Base-by-base conservation (phyloP, 2,888 invertebrate genomes). In the Machimus rusticus region DNA sequence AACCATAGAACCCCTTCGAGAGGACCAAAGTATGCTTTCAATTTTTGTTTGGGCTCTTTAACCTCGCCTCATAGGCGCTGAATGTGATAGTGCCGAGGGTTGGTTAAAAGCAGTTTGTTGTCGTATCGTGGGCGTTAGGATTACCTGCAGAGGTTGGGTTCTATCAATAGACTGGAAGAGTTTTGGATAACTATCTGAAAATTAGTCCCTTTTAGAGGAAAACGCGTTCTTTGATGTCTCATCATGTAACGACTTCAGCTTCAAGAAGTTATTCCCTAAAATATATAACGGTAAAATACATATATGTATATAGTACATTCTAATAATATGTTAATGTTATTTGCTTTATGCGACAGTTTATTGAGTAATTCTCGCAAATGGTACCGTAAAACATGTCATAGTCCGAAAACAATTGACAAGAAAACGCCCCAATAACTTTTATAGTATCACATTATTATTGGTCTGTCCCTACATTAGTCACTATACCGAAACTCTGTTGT, bases 61-160 rank as follows among this genome's bases (percentile, higher is more conserved):
- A 16, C 28, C 14, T 66, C 66, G 23, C 19, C 66, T 76, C 34
- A 76, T 23, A 43, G n/a, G 78, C 43, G 8, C 39, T 78, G 78
- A 78, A 78, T 37, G 46, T 19, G 66, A 66, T 66, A 66, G 66
- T 66, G 9, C 12, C 23, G 66, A 66, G 66, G 66, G 66, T 66
- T 66, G 28, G 43, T 23, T 78, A 78, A 78, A 23, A 78, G 78
- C 78, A 46, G 39, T 78, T 78, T 78, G 78, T 19, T 78, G 78
- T 78, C 78, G 23, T 19, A 39, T 78, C 78, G 43, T 12, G 19
- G 19, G 43, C n/a, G 43, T 19, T 78, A 12, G 43, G 23, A 46
- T 78, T 78, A 43, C 66, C 28, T 66, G 66, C 28, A 12, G 23
- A 66, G 23, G 66, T 23, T 66, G 66, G 12, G 19, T 23, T 66